A percentile compares a stretch with the other conserved stretches of the same genome.
Conservation (phyloP, 2,888 invertebrate genomes). For the Merodon equestris region DNA sequence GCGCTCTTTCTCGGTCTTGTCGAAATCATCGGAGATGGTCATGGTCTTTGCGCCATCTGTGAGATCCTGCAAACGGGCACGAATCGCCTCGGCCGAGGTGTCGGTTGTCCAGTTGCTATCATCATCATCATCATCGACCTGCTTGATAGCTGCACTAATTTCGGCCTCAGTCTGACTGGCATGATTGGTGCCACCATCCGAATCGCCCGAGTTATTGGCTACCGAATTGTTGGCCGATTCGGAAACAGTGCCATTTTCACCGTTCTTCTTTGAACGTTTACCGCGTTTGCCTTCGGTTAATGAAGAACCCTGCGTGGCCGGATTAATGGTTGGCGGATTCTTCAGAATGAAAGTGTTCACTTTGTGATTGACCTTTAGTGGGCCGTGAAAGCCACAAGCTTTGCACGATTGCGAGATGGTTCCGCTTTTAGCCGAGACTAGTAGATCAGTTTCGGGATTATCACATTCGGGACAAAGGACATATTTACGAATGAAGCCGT, state of each 20-base stretch:
- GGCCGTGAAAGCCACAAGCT: constrained; percentile 97
- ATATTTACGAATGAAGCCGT: constrained; percentile 94
- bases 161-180: constrained; percentile 79
- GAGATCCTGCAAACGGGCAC: constrained; percentile 93
- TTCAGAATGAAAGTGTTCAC: constrained; percentile 98
- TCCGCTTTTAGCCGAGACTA: constrained; percentile 92
- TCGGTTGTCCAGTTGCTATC: constrained; percentile 96
- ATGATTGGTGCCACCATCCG: constrained; percentile 82
- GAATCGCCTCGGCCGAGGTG: constrained; percentile 95
- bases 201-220: constrained; percentile 77
- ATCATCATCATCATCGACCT: constrained; percentile 81
- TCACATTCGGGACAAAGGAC: constrained; percentile 97
- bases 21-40: constrained; percentile 96
- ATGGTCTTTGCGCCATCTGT: constrained; percentile 95
- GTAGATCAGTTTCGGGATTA: constrained; percentile 98
- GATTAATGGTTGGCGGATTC: constrained; percentile 95
- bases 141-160: constrained; percentile 80
- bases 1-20: constrained; percentile 97
- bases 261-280: constrained; percentile 83
- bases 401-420: constrained; percentile 97
- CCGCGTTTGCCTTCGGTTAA: constrained; percentile 87
- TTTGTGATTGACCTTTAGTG: constrained; percentile 96
- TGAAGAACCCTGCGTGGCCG: constrained; percentile 89
- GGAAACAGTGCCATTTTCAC: constrained; percentile 81
- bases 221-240: constrained; percentile 78